phyloP scores from a whole-genome alignment of 1,140 invertebrate species.

The Arion vulgaris region DNA sequence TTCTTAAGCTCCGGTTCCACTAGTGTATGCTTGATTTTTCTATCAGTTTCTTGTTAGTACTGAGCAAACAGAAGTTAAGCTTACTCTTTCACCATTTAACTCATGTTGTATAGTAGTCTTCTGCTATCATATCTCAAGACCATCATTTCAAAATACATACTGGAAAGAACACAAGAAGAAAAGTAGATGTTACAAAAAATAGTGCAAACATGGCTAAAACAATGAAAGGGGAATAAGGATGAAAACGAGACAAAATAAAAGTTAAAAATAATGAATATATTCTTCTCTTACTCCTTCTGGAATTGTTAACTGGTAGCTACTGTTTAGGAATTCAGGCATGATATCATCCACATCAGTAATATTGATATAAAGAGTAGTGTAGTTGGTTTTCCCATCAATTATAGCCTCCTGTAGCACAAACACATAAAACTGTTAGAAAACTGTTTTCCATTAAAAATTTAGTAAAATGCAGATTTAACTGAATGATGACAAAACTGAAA shows the following conservation, averaged over 20 bases:
- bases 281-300: constrained; percentile 25
- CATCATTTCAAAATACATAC: background rate
- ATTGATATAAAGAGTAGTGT: constrained; percentile 41
- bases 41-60: too few relatives aligned
- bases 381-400: background rate
- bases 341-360: constrained; percentile 52
- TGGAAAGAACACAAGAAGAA: background rate
- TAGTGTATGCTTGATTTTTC: too few relatives aligned
- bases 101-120: too few relatives aligned
- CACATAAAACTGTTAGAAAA: background rate
- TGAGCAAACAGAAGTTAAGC: too few relatives aligned
- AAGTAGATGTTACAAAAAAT: background rate
- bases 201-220: background rate
- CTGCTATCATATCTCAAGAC: too few relatives aligned
- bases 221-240: background rate
- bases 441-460: background rate
- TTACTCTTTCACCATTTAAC: too few relatives aligned
- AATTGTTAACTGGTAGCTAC: constrained; percentile 27
- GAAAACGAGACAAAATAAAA: background rate
- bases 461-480: background rate
- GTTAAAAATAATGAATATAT: background rate
- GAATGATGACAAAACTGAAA: background rate
- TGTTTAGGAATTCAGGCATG: constrained; percentile 43
- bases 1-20: too few relatives aligned
- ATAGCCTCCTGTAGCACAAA: background rate